Evolutionary conservation across 2,113 vertebrate genomes (phyloP), one percentile per base, ranked within the genome.

Genomic region (Oxyruncus cristatus): DNA sequence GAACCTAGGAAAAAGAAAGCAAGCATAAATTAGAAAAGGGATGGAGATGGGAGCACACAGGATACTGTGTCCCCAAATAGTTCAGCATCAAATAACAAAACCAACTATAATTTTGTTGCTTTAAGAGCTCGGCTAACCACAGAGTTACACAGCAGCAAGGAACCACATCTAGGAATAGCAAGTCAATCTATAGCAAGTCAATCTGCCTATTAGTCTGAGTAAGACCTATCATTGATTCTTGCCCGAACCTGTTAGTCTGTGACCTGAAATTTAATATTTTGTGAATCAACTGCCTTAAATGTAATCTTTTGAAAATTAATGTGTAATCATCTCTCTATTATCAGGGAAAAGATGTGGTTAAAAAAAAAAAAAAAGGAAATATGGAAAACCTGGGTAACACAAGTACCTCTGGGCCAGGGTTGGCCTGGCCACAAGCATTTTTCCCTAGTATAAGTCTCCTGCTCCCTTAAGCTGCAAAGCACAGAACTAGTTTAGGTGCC

Each of bases 61-160:
- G 39, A 90, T 80, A 82, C 30, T 13, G 19, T 49, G 50, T 81
- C 59, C 33, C 35, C 61, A 82, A 74, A 95, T 66, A 91, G 82
- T 83, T 82, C 74, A 70, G 63, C 42, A 30, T 93, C 74, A 86
- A 80, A 86, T 89, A 93, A 67, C 78, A 95, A 88, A 96, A 96
- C 2, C 84, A 94, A n/a, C 81, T 83, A 12, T 80, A 72, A 88
- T 81, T 96, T 93, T 39, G 56, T 77, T 94, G 73, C 46, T 85
- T 65, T 72, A 82, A 53, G 78, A 71, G 32, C 27, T 93, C 67
- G 33, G 37, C 83, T 83, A 93, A 58, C 75, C 37, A 47, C 13
- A 63, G 53, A 70, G 53, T 56, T 89, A 56, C 44, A 78, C 22
- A 49, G 66, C 61, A 82, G 62, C 55, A 93, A 83, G 42, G 73